A percentile compares a stretch with the other conserved stretches of the same genome.
These are phyloP conservation scores for Chaetodon trifascialis DNA, from an alignment of 2,113 vertebrate species.

Conservation along the genomic window DNA sequence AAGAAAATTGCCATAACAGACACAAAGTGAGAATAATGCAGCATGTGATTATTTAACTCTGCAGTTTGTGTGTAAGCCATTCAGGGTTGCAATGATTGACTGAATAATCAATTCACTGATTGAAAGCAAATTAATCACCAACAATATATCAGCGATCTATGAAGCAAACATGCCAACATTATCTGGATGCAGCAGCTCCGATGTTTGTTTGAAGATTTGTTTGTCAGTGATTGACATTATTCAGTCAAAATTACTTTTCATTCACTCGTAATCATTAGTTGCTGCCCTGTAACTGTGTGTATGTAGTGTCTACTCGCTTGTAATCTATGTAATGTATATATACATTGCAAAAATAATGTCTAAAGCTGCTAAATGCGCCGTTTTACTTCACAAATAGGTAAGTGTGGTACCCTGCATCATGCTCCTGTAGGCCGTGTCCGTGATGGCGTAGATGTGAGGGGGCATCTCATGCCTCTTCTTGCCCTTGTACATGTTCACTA, in stretches of 20 bases:
- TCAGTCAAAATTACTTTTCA: too few species aligned
- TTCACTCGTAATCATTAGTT: neutral
- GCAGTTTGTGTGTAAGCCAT: neutral
- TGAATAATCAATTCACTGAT: neutral
- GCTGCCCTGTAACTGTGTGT: neutral
- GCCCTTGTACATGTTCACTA: constrained; percentile 94
- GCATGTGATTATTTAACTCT: neutral
- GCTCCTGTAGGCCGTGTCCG: constrained; percentile 93
- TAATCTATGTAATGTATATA: neutral
- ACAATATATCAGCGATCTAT: neutral
- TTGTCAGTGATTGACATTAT: too few species aligned
- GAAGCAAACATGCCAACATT: too few species aligned
- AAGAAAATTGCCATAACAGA: neutral
- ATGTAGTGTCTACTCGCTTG: neutral
- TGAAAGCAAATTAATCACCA: neutral
- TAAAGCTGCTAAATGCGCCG: neutral
- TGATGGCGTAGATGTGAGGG: constrained; percentile 94
- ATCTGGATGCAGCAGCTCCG: too few species aligned
- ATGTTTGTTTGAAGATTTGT: too few species aligned
- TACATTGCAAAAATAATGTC: neutral
- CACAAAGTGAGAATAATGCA: neutral
- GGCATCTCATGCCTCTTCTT: constrained; percentile 95
- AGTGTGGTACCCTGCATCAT: constrained; percentile 91
- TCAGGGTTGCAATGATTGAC: neutral
- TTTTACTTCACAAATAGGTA: constrained; percentile 29